Percentiles rank a stretch among this genome's conserved stretches.
These are phyloP conservation scores for Antechinus flavipes DNA, from an alignment of 2,113 vertebrate genomes.

Conservation along the genomic window DNA sequence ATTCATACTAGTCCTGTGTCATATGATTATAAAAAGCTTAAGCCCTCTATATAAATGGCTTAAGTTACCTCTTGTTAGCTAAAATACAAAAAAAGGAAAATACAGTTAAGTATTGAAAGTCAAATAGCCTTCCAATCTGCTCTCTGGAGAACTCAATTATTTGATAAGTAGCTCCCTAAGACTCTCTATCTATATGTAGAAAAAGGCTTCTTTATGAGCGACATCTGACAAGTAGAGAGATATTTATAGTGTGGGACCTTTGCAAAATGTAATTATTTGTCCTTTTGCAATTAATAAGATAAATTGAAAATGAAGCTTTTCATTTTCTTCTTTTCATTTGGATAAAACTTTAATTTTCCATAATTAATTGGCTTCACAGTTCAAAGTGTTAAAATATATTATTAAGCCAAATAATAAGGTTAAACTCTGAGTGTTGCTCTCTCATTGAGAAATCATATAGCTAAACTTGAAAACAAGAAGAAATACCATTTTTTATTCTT, in stretches of 20 bases:
- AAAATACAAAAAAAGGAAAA: neutral
- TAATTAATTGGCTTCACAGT: slow-evolving; percentile 79
- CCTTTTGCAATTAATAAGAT: slow-evolving; percentile 71
- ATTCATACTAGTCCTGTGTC: slow-evolving; percentile 44
- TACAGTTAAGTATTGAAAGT: slow-evolving; percentile 60
- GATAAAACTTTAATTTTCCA: slow-evolving; percentile 79
- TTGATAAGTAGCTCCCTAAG: slow-evolving; percentile 69
- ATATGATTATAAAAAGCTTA: slow-evolving; percentile 54
- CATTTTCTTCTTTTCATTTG: slow-evolving; percentile 74
- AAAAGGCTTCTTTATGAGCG: slow-evolving; percentile 60
- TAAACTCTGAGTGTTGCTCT: slow-evolving; percentile 63
- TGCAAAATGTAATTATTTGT: slow-evolving; percentile 76
- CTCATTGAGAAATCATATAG: slow-evolving; percentile 67
- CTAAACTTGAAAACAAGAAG: slow-evolving; percentile 54
- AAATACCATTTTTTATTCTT: slow-evolving; percentile 49
- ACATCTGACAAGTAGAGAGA: slow-evolving; percentile 72
- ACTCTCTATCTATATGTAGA: slow-evolving; percentile 35
- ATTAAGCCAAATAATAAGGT: slow-evolving; percentile 70
- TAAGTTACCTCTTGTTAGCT: slow-evolving; percentile 58
- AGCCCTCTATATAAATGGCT: slow-evolving; percentile 56
- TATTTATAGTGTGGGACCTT: slow-evolving; percentile 58
- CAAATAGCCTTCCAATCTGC: slow-evolving; percentile 68
- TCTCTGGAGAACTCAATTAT: slow-evolving; percentile 63
- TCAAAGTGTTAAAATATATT: slow-evolving; percentile 77
- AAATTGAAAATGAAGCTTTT: slow-evolving; percentile 75